A percentile compares a stretch with the other conserved stretches of the same genome.
Conservation (phyloP, 1,140 invertebrate genomes). For the Acromyrmex echinatior region DNA sequence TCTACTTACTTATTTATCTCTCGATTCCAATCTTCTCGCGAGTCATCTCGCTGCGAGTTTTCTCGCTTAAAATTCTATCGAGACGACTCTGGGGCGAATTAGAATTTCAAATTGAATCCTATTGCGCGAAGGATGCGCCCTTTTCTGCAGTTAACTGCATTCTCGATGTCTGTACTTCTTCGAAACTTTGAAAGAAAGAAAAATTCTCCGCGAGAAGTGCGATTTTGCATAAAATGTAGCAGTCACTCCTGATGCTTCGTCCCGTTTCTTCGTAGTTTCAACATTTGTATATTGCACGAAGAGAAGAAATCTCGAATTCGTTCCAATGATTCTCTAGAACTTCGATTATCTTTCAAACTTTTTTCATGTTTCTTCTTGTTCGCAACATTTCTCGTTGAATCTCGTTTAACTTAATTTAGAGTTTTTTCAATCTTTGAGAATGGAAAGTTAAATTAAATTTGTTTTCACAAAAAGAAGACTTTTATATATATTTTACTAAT, state of each 20-base stretch:
- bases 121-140: constrained; percentile 45
- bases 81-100: constrained; percentile 12
- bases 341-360: constrained; percentile 34
- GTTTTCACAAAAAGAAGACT: background rate
- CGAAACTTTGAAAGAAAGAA: constrained; percentile 16
- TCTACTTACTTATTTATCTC: constrained; percentile 56
- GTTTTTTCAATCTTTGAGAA: background rate
- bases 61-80: constrained; percentile 61
- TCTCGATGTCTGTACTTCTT: constrained; percentile 29
- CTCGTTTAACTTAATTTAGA: constrained; percentile 16
- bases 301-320: constrained; percentile 9
- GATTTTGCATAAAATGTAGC: constrained; percentile 47
- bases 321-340: constrained; percentile 4
- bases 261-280: constrained; percentile 34
- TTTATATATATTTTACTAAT: background rate
- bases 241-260: constrained; percentile 2
- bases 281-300: constrained; percentile 38
- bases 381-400: constrained; percentile 8
- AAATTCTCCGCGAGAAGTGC: background rate
- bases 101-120: constrained; percentile 61
- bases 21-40: constrained; percentile 43
- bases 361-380: constrained; percentile 1
- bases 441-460: background rate
- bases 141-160: constrained; percentile 60
- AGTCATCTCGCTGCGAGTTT: constrained; percentile 47